These are phyloP conservation scores for Plecotus auritus DNA, from an alignment of 2,113 vertebrate species.

Conservation along the genomic window DNA sequence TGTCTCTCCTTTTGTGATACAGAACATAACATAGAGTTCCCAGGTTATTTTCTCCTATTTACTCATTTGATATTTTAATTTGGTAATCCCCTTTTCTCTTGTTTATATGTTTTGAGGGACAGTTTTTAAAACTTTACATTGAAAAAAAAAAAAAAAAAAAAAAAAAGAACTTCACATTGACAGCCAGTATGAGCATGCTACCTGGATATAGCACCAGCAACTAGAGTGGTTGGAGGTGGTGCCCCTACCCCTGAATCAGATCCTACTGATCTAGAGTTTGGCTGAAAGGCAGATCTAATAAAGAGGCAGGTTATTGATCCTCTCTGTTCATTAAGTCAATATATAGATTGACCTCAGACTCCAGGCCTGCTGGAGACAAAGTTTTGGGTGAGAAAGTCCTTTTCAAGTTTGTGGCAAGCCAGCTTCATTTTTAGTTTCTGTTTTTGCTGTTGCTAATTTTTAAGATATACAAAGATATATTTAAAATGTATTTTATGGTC, in stretches of 20 bases:
- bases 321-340: background rate
- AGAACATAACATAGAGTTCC: background rate
- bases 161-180: background rate
- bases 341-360: background rate
- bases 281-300: background rate
- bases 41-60: slow-evolving; percentile 19
- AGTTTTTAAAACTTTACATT: slow-evolving; percentile 6
- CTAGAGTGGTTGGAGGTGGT: background rate
- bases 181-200: background rate
- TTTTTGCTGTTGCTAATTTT: background rate
- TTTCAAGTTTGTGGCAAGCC: background rate
- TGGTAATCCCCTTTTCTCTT: background rate
- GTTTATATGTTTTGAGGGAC: background rate
- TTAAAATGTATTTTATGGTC: background rate
- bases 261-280: background rate
- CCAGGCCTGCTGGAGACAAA: background rate
- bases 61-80: background rate
- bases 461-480: background rate
- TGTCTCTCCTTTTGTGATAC: background rate
- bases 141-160: background rate
- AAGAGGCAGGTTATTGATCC: background rate
- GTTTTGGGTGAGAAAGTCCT: background rate
- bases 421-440: slow-evolving; percentile 7
- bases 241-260: background rate
- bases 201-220: background rate